phyloP scores from a whole-genome alignment of 1,140 invertebrate species.

The Lasioglossum baleicum region DNA sequence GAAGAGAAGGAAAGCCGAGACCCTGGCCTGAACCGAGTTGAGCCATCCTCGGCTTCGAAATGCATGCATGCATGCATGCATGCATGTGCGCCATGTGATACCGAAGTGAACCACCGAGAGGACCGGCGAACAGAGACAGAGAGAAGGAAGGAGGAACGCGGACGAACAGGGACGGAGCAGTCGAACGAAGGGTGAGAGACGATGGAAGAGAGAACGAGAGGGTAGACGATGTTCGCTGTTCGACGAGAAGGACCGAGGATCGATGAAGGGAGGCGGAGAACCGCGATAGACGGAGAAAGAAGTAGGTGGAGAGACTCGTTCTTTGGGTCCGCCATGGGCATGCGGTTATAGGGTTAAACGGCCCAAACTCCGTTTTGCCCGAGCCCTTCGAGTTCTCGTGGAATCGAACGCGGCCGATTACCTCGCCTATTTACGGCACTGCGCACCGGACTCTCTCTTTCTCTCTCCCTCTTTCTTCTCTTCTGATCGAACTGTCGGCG shows the following conservation, averaged over 20 bases:
- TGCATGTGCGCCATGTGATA: slow-evolving; percentile 70
- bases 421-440: slow-evolving; percentile 49
- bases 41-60: slow-evolving; percentile 70
- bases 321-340: slow-evolving; percentile 43
- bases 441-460: slow-evolving; percentile 2
- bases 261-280: background rate
- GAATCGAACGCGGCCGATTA: slow-evolving; percentile 57
- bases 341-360: slow-evolving; percentile 58
- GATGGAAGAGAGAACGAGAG: background rate
- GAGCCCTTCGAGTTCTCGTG: slow-evolving; percentile 23
- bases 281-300: slow-evolving; percentile 16
- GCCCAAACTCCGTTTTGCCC: slow-evolving; percentile 43
- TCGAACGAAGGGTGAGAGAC: background rate
- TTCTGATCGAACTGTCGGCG: slow-evolving; percentile 36
- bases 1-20: slow-evolving; percentile 66
- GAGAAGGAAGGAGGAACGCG: background rate
- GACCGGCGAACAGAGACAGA: slow-evolving; percentile 1
- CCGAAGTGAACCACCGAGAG: slow-evolving; percentile 46
- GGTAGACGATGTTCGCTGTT: background rate
- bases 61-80: slow-evolving; percentile 59
- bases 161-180: slow-evolving; percentile 15
- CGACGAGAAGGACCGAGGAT: slow-evolving; percentile 3
- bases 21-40: slow-evolving; percentile 70
- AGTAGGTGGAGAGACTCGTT: slow-evolving; percentile 41
- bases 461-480: no score